These are phyloP conservation scores for Chesias legatella DNA, from an alignment of 2,888 invertebrate species.

Conservation along the genomic window DNA sequence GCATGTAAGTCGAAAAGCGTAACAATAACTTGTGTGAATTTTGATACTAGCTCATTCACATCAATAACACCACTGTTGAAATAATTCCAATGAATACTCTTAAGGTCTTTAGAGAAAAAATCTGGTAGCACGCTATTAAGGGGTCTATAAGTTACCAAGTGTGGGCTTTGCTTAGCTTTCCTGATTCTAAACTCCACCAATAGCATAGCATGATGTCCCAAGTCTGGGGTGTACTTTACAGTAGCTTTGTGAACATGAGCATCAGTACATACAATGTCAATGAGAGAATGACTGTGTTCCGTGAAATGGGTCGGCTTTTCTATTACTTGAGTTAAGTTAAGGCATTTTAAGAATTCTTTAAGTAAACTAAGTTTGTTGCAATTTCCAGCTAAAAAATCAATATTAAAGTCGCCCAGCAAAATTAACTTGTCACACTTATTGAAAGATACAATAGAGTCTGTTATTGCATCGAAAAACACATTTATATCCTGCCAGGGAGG, in stretches of 20 bases:
- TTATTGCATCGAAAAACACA: neutral
- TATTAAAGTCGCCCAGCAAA: too few relatives aligned
- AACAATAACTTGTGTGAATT: neutral
- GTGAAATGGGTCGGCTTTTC: neutral
- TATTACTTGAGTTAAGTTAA: neutral
- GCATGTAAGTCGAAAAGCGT: neutral
- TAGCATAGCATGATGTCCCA: conserved; percentile 1
- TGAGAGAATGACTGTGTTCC: neutral
- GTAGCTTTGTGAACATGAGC: neutral
- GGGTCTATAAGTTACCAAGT: neutral
- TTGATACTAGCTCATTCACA: neutral
- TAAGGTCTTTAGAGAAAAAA: neutral
- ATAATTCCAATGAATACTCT: conserved; percentile 1
- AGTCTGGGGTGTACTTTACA: neutral
- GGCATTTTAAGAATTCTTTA: neutral
- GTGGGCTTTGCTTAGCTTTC: neutral
- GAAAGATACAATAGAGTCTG: neutral
- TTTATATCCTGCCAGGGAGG: conserved; percentile 2
- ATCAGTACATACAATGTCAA: conserved; percentile 1
- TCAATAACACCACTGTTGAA: neutral
- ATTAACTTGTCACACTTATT: neutral
- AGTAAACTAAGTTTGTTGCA: neutral
- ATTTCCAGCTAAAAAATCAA: neutral
- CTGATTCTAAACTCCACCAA: neutral
- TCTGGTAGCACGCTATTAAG: neutral